Evolutionary conservation across 2,888 invertebrate genomes (phyloP), one percentile per base, ranked within the genome.

Genomic region (Mythimna pallens): DNA sequence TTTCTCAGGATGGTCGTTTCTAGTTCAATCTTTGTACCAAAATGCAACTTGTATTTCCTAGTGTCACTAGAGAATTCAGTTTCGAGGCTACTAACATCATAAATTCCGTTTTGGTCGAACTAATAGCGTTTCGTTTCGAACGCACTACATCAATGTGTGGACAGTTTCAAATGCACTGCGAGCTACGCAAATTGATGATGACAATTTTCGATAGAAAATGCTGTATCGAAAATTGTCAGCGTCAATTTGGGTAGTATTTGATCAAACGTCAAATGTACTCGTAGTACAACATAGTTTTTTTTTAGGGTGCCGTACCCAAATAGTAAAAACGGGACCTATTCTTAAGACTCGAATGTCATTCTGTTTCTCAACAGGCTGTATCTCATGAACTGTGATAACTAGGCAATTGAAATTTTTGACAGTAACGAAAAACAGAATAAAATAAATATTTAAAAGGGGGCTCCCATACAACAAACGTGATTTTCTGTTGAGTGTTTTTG

Each of bases 81-180:
- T 63, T 40, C 9, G 59, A 22, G 47, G 63, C 43, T 30, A 34
- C 34, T 30, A 34, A 59, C 57, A 65, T 80, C 81, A 81, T 76
- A 57, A 62, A 81, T 81, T 65, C 40, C 25, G 62, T 25, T 75
- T 62, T 40, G 40, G 8, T 30, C 52, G 25, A 70, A 70, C 20
- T 81, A 76, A 66, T 70, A 40, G 61, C 57, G 47, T 65, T 69
- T 76, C 20, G 54, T 63, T 65, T 61, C 52, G n/a, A 47, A 63
- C 52, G 54, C 62, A 70, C 77, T 65, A 0, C 20, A 66, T 76
- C 81, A 66, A 9, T 40, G 22, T 47, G 52, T 3, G 14, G 54
- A 50, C 54, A 65, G 40, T 58, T 52, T 47, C 52, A 17, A 65
- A 30, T 22, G 50, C 61, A 22, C 12, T 36, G 20, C 20, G n/a